A percentile compares a stretch with the other conserved stretches of the same genome.
Evolutionary conservation across 2,113 vertebrate species (phyloP).

Genomic region (Falcunculus frontatus): DNA sequence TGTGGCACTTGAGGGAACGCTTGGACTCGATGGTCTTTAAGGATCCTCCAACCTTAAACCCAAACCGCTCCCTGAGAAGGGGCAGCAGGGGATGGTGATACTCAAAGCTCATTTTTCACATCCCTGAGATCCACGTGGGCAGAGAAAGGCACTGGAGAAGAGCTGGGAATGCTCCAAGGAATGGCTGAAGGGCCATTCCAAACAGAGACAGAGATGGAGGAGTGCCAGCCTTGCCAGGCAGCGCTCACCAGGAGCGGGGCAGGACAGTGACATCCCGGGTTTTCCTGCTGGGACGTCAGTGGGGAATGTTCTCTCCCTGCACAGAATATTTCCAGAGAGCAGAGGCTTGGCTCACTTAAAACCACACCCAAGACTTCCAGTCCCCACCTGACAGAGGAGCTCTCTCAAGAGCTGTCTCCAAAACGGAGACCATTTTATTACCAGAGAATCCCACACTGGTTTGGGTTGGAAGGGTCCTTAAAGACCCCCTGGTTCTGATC

Average conservation of each 20-base stretch:
- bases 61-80: not conserved
- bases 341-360: not conserved
- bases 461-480: not conserved
- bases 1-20: not conserved
- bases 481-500: not conserved
- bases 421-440: not conserved
- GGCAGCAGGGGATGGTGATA: not conserved
- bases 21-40: not conserved
- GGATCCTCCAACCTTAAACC: not conserved
- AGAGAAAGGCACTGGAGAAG: rapidly evolving
- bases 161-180: not conserved
- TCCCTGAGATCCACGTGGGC: not conserved
- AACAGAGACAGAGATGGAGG: not conserved
- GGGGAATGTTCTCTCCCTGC: not conserved
- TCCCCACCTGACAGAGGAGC: not conserved
- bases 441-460: not conserved
- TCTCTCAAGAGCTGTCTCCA: not conserved
- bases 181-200: too few relatives aligned
- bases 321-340: not conserved
- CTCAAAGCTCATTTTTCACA: rapidly evolving
- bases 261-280: rapidly evolving
- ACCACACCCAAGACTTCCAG: not conserved
- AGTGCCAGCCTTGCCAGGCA: not conserved
- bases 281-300: not conserved
- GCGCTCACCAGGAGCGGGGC: rapidly evolving